These are phyloP conservation scores for Zaprionus kolodkinae DNA, from an alignment of 1,140 invertebrate genomes.

Conservation along the genomic window DNA sequence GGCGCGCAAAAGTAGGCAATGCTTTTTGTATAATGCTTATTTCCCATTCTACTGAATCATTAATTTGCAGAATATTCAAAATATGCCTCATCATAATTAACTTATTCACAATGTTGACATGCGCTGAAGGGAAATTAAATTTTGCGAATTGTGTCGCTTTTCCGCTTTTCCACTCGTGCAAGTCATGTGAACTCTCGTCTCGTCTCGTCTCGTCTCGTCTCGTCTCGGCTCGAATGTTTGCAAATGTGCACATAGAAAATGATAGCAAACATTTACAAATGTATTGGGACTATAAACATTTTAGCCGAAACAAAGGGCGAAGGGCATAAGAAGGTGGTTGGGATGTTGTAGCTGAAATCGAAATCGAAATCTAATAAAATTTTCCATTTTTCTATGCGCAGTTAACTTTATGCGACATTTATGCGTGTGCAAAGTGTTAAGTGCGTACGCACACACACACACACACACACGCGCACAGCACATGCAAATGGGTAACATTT, in stretches of 20 bases:
- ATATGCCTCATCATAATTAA: background rate
- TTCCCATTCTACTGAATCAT: background rate
- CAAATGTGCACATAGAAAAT: constrained; percentile 55
- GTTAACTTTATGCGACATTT: constrained; percentile 82
- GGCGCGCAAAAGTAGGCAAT: too few species aligned
- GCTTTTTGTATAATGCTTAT: too few species aligned
- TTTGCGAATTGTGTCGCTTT: background rate
- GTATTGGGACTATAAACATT: constrained; percentile 75
- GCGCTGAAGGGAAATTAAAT: background rate
- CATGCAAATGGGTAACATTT: constrained; percentile 70
- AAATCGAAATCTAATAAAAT: constrained; percentile 79
- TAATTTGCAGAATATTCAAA: background rate
- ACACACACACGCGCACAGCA: constrained; percentile 36
- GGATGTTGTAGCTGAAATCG: constrained; percentile 29
- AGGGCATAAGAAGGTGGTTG: constrained; percentile 1
- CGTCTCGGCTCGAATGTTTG: constrained; percentile 2
- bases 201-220: background rate
- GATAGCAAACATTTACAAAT: constrained; percentile 75
- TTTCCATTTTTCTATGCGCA: constrained; percentile 78
- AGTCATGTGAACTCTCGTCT: constrained; percentile 8
- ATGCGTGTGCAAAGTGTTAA: constrained; percentile 69
- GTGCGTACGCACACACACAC: constrained; percentile 40
- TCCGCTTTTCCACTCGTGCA: background rate
- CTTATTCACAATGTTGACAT: background rate
- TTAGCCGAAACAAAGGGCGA: constrained; percentile 35